Base-by-base conservation (phyloP, 2,888 invertebrate species). In the Mesoligia furuncula region DNA sequence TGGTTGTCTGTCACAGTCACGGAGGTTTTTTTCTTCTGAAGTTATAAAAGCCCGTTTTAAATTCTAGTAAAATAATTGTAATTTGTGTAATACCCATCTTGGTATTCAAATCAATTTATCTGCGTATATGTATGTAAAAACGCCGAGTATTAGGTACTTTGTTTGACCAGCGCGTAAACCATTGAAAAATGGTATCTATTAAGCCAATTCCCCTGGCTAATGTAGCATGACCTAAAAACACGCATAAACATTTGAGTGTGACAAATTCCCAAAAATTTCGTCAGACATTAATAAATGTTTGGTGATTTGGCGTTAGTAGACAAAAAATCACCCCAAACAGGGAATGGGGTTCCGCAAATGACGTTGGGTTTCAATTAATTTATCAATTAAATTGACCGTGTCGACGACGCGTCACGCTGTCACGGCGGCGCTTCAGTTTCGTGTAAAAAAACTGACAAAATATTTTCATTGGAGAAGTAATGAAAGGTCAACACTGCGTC, bases 341-440 rank as follows among this genome's bases (percentile, higher is more conserved):
- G 73, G 81, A 79, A 87, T 85, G 77, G 88, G 84, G 88, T 78
- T 73, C 83, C 83, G 65, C 77, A 88, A 88, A 88, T 81, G 87
- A 87, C 81, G 81, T 68, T 48, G 79, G 71, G 77, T 75, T 87
- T 78, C 85, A 82, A 88, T 88, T 87, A 88, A 88, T 88, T 87
- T 77, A 81, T 88, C 88, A 87, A 84, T 88, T 88, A 88, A 88
- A 88, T 85, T 77, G 85, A 80, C 81, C 84, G 84, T 79, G 84
- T 80, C 59, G 81, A 77, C 51, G 42, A 72, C 57, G 27, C 68
- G 69, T 77, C 72, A 59, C 57, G 59, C 66, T 77, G 76, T 75
- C 68, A 71, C 2, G 39, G 39, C 39, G 39, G 39, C 39, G 67
- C 62, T 77, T 65, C 62, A 42, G 64, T 75, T 65, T 59, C 15